A percentile compares a stretch with the other conserved stretches of the same genome.
Conservation (phyloP, 2,888 invertebrate genomes). For the Hirtodrosophila duncani region DNA sequence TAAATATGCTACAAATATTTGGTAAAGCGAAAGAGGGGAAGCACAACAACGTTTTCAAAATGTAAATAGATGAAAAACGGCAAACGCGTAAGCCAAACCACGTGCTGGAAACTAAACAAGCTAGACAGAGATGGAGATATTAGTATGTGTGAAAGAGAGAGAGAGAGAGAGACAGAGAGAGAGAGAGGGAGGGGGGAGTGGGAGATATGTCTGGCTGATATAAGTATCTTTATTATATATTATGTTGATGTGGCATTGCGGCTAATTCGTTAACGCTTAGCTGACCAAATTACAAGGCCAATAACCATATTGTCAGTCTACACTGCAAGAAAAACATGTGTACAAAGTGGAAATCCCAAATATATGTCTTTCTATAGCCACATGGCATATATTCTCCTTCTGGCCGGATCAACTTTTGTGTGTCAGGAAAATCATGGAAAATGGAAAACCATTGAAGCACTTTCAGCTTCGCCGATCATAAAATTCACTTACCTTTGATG, state of each 20-base stretch:
- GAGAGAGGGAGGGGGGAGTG: background rate
- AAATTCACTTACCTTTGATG: no score
- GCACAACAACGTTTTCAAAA: conserved; percentile 6
- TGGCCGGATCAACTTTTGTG: no score
- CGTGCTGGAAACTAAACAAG: conserved; percentile 56
- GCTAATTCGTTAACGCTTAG: conserved; percentile 56
- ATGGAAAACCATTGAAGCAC: no score
- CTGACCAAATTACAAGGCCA: conserved; percentile 53
- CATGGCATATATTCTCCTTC: no score
- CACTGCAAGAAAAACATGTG: no score
- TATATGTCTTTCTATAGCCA: no score
- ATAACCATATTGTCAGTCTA: conserved; percentile 70
- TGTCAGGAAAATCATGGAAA: no score
- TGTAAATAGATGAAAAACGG: conserved; percentile 35
- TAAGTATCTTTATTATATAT: no score
- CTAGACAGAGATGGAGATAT: conserved; percentile 6
- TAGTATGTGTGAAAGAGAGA: background rate
- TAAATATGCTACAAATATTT: conserved; percentile 13
- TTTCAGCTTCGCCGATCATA: no score
- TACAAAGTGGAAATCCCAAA: no score
- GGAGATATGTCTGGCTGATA: conserved; percentile 9
- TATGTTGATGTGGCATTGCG: conserved; percentile 39
- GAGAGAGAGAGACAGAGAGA: background rate
- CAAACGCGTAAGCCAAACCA: conserved; percentile 53
- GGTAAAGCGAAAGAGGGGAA: background rate